phyloP scores from a whole-genome alignment of 2,113 vertebrate species.

The Orcinus orca region DNA sequence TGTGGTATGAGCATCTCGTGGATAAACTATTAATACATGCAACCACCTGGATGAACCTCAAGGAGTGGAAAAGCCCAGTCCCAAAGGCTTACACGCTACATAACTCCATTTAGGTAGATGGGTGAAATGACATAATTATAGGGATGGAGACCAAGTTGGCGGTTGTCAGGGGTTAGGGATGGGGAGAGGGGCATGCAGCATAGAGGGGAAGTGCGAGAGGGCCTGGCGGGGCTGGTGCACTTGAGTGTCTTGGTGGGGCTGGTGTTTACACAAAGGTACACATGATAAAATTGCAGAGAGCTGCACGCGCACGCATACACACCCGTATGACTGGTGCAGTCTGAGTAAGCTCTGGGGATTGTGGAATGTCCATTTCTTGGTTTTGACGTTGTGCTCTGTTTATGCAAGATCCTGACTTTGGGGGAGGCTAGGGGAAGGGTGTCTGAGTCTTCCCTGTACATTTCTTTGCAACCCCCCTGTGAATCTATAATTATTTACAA shows the following conservation, averaged over 20 bases:
- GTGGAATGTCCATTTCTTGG: background rate
- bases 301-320: rapidly evolving
- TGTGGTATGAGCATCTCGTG: background rate
- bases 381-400: background rate
- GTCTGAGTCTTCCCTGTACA: background rate
- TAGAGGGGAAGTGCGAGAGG: background rate
- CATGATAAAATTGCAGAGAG: background rate
- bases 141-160: background rate
- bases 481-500: background rate
- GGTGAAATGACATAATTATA: background rate
- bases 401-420: background rate
- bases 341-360: background rate
- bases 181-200: background rate
- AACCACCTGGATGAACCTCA: background rate
- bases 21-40: background rate
- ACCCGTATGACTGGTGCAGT: rapidly evolving
- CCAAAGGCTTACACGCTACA: background rate
- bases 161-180: background rate
- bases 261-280: background rate
- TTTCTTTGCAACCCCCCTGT: background rate
- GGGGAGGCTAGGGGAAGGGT: background rate
- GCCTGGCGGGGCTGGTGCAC: background rate
- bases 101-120: background rate
- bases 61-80: background rate
- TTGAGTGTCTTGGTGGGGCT: background rate